A percentile compares a stretch with the other conserved stretches of the same genome.
phyloP scores from a whole-genome alignment of 2,888 invertebrate species.

The Lochmaea crataegi region DNA sequence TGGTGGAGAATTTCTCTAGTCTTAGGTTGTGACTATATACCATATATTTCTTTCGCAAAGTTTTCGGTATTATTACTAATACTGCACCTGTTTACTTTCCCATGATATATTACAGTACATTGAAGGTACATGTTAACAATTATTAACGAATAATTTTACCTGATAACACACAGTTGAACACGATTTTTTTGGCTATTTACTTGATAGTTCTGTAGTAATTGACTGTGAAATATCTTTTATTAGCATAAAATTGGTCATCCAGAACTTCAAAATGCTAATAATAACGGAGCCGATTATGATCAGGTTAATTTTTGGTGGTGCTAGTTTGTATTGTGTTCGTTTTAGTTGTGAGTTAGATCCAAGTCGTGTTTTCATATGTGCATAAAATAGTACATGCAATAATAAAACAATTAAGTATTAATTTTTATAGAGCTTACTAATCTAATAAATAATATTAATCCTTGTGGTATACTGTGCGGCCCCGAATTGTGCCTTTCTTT shows the following conservation, averaged over 20 bases:
- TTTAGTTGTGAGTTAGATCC: constrained; percentile 46
- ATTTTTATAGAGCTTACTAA: not conserved
- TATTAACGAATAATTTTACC: not conserved
- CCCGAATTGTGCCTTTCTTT: not conserved
- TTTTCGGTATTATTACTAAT: too few relatives aligned
- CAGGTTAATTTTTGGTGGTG: constrained; percentile 49
- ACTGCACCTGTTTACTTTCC: not conserved
- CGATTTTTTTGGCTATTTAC: constrained; percentile 14
- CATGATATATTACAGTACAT: not conserved
- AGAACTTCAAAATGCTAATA: constrained; percentile 47
- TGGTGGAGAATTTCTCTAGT: too few relatives aligned
- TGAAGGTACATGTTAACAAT: not conserved
- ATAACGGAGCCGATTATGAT: constrained; percentile 48
- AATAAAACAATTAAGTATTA: constrained; percentile 7
- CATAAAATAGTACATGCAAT: constrained; percentile 43
- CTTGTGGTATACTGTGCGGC: not conserved
- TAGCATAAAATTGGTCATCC: constrained; percentile 49
- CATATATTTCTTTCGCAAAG: too few relatives aligned
- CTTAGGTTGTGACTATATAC: too few relatives aligned
- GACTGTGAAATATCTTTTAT: constrained; percentile 40
- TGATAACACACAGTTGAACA: constrained; percentile 9
- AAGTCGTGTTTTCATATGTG: constrained; percentile 38
- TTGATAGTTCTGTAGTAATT: constrained; percentile 26
- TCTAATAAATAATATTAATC: not conserved
- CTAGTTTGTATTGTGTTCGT: constrained; percentile 49